phyloP scores from a whole-genome alignment of 1,140 invertebrate species.

The Campoletis sonorensis region DNA sequence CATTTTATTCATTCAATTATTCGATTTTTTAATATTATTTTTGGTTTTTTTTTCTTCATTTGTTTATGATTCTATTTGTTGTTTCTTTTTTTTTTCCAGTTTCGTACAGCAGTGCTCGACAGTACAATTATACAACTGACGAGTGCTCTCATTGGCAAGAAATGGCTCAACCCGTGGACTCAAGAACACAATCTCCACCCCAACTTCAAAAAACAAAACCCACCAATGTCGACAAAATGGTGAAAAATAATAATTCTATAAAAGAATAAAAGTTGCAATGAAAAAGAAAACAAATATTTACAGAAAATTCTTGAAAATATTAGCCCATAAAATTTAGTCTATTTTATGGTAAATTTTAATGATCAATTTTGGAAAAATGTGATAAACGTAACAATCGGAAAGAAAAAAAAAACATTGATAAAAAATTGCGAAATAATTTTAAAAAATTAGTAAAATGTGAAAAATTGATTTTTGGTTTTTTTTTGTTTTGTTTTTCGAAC shows the following conservation, averaged over 20 bases:
- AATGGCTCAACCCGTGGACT: conserved; percentile 66
- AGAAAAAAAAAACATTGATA: no score
- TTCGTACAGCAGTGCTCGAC: conserved; percentile 51
- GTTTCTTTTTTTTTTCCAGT: conserved; percentile 47
- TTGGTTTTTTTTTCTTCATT: no score
- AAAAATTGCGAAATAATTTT: no score
- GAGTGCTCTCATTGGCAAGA: conserved; percentile 62
- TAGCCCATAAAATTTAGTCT: no score
- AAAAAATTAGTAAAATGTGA: neutral
- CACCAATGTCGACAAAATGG: conserved; percentile 69
- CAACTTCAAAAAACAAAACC: conserved; percentile 60
- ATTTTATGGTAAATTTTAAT: no score
- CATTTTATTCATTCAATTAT: neutral
- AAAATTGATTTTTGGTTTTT: no score
- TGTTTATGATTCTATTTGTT: neutral
- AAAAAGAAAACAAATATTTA: no score
- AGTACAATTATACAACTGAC: conserved; percentile 60
- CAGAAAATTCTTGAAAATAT: no score
- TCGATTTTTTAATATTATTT: no score
- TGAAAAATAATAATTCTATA: conserved; percentile 49
- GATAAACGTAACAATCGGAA: no score
- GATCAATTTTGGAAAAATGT: no score
- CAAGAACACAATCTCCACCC: conserved; percentile 61
- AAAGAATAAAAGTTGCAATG: no score
- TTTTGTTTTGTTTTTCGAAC: conserved; percentile 38